Percentiles rank a stretch among this genome's conserved stretches.
phyloP scores from a whole-genome alignment of 1,140 invertebrate genomes.

The Colletes latitarsis region DNA sequence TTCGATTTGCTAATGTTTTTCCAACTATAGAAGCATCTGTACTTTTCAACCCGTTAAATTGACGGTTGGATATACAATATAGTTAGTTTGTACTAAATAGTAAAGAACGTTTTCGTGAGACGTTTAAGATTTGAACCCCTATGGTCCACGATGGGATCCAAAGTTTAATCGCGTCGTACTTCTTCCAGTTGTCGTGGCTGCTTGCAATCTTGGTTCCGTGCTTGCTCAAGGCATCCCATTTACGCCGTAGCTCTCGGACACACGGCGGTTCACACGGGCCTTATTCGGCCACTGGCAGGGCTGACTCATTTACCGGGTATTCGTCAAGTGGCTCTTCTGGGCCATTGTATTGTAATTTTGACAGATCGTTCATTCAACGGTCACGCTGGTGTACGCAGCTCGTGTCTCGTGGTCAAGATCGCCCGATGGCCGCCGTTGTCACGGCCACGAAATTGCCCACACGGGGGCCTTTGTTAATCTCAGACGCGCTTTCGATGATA shows the following conservation, averaged over 20 bases:
- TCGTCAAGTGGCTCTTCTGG: conserved; percentile 70
- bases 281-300: conserved; percentile 48
- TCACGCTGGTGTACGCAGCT: conserved; percentile 37
- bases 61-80: too few relatives aligned
- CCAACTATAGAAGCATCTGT: too few relatives aligned
- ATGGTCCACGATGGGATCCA: not conserved
- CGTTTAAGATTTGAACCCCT: not conserved
- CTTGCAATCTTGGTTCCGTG: not conserved
- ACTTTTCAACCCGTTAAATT: too few relatives aligned
- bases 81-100: too few relatives aligned
- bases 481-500: conserved; percentile 56
- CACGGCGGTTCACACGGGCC: conserved; percentile 65
- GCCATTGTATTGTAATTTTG: conserved; percentile 73
- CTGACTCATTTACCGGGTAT: conserved; percentile 71
- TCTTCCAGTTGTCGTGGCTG: not conserved
- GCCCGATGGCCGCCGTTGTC: conserved; percentile 30
- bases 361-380: conserved; percentile 68
- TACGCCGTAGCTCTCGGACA: not conserved
- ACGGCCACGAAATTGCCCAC: conserved; percentile 40
- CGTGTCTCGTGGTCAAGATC: conserved; percentile 36
- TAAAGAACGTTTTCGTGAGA: not conserved
- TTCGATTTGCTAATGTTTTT: too few relatives aligned
- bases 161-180: not conserved
- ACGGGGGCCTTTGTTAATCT: conserved; percentile 56
- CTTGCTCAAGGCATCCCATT: conserved; percentile 19